Conservation (phyloP, 2,113 vertebrate genomes). For the Syngnathoides biaculeatus region DNA sequence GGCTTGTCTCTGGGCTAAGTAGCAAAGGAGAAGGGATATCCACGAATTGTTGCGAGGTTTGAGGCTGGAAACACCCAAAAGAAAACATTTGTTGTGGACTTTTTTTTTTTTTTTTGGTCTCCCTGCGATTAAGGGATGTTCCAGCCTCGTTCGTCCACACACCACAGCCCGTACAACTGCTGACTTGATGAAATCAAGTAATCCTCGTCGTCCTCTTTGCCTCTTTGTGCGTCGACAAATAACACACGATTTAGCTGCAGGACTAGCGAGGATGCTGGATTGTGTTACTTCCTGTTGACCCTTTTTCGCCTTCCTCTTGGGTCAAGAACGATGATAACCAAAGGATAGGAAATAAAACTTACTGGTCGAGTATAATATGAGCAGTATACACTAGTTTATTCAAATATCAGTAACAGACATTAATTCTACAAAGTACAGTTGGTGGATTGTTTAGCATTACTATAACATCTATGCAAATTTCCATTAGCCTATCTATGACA, state of each 20-base stretch:
- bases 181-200: conserved; percentile 54
- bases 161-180: not conserved
- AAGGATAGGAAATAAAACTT: not conserved
- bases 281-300: conserved; percentile 59
- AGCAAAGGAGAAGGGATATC: conserved; percentile 4
- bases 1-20: not conserved
- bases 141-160: conserved; percentile 22
- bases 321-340: not conserved
- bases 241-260: conserved; percentile 27
- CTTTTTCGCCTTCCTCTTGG: conserved; percentile 37
- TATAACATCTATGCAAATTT: too few species aligned
- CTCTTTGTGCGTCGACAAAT: conserved; percentile 26
- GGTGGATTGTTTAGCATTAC: too few species aligned
- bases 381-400: not conserved
- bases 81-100: not conserved
- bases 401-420: not conserved
- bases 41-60: not conserved
- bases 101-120: not conserved
- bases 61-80: not conserved
- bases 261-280: conserved; percentile 30
- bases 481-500: too few species aligned
- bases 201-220: conserved; percentile 14
- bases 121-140: conserved; percentile 10
- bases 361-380: not conserved
- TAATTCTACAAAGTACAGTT: too few species aligned